A percentile compares a stretch with the other conserved stretches of the same genome.
Evolutionary conservation across 2,113 vertebrate species (phyloP).

Genomic region (Melanocharis versteri): DNA sequence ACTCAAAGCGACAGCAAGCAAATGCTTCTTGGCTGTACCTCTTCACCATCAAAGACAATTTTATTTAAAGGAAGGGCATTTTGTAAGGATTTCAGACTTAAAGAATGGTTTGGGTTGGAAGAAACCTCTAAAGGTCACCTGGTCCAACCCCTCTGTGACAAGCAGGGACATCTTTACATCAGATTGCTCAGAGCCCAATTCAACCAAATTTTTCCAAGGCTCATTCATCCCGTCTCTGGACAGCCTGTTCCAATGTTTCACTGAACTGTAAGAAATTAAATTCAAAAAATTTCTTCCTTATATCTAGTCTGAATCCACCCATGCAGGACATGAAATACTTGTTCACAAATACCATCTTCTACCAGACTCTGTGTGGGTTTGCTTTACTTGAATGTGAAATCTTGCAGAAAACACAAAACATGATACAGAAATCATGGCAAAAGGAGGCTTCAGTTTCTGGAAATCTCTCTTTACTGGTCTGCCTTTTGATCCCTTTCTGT

Average conservation of each 20-base stretch:
- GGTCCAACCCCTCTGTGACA: neutral
- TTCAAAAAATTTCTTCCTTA: fast-evolving
- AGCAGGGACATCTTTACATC: neutral
- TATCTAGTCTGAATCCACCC: neutral
- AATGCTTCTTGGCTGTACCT: neutral
- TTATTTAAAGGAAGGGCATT: neutral
- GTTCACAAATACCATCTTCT: neutral
- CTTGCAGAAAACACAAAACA: neutral
- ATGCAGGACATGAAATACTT: neutral
- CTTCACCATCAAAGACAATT: neutral
- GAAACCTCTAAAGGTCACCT: neutral
- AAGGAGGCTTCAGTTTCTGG: neutral
- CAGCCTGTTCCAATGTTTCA: neutral
- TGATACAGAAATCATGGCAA: neutral
- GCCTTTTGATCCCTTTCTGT: neutral
- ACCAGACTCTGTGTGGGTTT: neutral
- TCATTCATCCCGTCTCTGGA: neutral
- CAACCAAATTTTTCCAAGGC: neutral
- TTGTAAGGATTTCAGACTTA: neutral
- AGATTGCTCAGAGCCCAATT: neutral
- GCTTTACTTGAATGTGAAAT: neutral
- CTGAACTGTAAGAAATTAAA: neutral
- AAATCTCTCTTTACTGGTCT: neutral
- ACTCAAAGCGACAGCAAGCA: neutral
- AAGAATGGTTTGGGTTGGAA: neutral